Evolutionary conservation across 1,140 invertebrate species (phyloP), one percentile per base, ranked within the genome.

Genomic region (Neomicropteryx cornuta): DNA sequence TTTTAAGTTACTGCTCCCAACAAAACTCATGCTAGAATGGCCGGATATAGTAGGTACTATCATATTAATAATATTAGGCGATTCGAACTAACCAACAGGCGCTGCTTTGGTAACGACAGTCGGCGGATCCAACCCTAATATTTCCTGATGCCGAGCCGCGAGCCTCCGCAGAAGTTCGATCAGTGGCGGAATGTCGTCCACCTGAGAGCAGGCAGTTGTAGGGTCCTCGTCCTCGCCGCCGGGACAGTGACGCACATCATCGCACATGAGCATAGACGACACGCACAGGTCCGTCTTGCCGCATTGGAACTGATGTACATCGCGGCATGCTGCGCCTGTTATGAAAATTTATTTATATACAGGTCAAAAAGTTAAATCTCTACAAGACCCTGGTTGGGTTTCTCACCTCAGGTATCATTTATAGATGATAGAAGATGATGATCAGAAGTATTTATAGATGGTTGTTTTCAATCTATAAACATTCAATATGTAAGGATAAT

Each of bases 241-340:
- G 0, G 75, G 74, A 43, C 75, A 77, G 46, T 77, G 72, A 2
- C 61, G 52, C 3, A 75, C 65, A 11, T 74, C 73, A 42, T 77
- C 74, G 45, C 75, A 77, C 5, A 72, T 61, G 32, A 77, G 56
- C 43, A 73, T 66, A 33, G 71, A 68, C 3, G 75, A 72, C 40
- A 77, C 67, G 52, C 75, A 77, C 8, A 76, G 51, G 30, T 52
- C 50, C 11, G 57, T 58, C 29, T 45, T 33, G 0, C 61, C 60
- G 38, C 61, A 64, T n/a, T 49, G 46, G 47, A 59, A 62, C 38
- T 62, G 60, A 23, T 55, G 55, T 28, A 57, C 53, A 31, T 60
- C 55, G 46, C 53, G 58, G 48, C 61, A 64, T 20, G 57, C 43
- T 41, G 53, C 44, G 21, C 59, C 61, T 64, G 54, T 4, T 53